A percentile compares a stretch with the other conserved stretches of the same genome.
phyloP scores from a whole-genome alignment of 2,113 vertebrate genomes.

The Galemys pyrenaicus region DNA sequence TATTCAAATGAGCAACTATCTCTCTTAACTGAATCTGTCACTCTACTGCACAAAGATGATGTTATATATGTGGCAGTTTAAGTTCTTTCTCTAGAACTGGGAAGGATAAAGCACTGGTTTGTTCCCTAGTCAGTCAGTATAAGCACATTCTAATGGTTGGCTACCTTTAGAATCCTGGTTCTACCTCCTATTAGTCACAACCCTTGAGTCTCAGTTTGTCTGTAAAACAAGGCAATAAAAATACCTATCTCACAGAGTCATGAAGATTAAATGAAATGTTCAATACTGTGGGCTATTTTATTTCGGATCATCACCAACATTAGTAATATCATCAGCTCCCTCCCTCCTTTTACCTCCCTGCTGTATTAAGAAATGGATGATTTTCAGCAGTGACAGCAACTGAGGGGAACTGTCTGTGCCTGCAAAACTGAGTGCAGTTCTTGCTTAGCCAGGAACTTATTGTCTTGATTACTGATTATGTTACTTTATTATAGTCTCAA shows the following conservation, averaged over 20 bases:
- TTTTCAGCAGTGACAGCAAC: background rate
- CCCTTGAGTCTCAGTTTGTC: background rate
- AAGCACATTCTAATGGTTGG: background rate
- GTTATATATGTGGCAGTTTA: background rate
- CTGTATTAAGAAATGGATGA: background rate
- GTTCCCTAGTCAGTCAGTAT: background rate
- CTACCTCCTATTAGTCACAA: background rate
- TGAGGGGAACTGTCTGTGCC: background rate
- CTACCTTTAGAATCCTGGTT: background rate
- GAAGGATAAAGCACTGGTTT: background rate
- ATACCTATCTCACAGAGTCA: background rate
- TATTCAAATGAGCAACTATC: background rate
- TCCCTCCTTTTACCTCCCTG: background rate
- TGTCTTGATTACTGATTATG: background rate
- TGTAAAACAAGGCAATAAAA: constrained; percentile 5
- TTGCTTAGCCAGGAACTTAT: background rate
- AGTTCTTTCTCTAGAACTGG: background rate
- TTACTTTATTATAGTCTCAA: background rate
- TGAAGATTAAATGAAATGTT: background rate
- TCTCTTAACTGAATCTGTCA: background rate
- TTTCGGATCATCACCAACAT: background rate
- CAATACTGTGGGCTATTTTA: background rate
- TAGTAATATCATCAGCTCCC: background rate
- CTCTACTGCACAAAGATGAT: background rate
- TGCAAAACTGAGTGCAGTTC: background rate